Evolutionary conservation across 2,113 vertebrate genomes (phyloP).

Genomic region (Saguinus midas): DNA sequence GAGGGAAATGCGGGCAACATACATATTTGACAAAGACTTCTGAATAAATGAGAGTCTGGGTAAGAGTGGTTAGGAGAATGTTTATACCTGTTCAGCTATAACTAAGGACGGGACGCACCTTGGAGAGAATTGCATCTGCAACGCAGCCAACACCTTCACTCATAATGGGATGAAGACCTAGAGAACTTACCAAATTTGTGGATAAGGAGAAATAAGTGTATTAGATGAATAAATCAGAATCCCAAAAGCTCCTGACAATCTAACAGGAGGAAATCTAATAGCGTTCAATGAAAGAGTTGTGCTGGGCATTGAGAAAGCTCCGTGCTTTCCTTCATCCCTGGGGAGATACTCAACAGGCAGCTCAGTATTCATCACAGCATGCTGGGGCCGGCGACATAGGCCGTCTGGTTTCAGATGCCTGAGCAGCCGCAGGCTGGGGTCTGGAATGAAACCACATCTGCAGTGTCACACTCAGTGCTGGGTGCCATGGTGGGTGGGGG

Average conservation of each 20-base stretch:
- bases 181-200: neutral
- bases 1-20: neutral
- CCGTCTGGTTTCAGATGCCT: rapidly evolving
- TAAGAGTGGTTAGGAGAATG: neutral
- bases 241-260: neutral
- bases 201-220: neutral
- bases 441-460: neutral
- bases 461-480: rapidly evolving
- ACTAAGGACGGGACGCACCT: neutral
- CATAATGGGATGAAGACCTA: neutral
- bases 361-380: neutral
- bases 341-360: neutral
- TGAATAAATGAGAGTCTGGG: neutral
- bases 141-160: neutral
- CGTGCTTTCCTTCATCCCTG: rapidly evolving
- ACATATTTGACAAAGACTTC: neutral
- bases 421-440: too few relatives aligned
- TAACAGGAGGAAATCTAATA: neutral
- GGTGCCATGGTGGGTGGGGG: neutral
- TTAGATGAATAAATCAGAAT: neutral
- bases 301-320: neutral
- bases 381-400: neutral
- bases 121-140: neutral
- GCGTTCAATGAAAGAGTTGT: neutral
- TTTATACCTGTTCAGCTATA: neutral